Base-by-base conservation (phyloP, 2,797 vertebrate genomes). In the Phrynocephalus guinanensis region DNA sequence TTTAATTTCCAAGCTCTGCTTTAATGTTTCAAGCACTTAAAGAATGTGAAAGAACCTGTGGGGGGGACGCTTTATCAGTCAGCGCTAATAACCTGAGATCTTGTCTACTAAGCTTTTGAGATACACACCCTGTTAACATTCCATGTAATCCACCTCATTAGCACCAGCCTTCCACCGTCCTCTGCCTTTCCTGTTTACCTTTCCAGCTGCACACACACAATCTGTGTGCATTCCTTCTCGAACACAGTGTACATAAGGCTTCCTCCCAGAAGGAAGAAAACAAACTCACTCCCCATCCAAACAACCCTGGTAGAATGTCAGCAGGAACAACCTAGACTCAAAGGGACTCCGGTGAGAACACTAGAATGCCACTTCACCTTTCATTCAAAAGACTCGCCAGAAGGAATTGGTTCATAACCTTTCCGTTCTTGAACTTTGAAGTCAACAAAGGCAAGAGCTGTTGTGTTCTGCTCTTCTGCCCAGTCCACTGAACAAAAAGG, bases 221-320 rank as follows among this genome's bases (percentile, higher is more conserved):
- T 8, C 48, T 81, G n/a, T 63, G 70, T 63, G 63, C 85, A 86
- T 86, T 86, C 78, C 56, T 81, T 79, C 56, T 52, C 18, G 3
- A 26, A 66, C 38, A 68, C 13, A 60, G 67, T 86, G 30, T 86
- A 86, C 67, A 60, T 67, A 79, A 80, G 78, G 33, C 16, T 52
- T 80, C 78, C 68, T 72, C 85, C 66, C 18, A 22, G 85, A 80
- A 38, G 72, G 85, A 86, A 80, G 77, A 86, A 60, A 80, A 44
- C 50, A 63, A 80, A n/a, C 78, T 24, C 78, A 80, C 30, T 68
- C 78, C 68, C n/a, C 67, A 20, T 63, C 68, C 78, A 80, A 86
- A 86, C 68, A 63, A 79, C 30, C 5, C 66, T 72, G 67, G 60
- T 13, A 72, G 50, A 72, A 86, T 30, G 63, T 52, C 20, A 78